A percentile compares a stretch with the other conserved stretches of the same genome.
Evolutionary conservation across 1,140 invertebrate species (phyloP).

Genomic region (Drosophila ohnishii): DNA sequence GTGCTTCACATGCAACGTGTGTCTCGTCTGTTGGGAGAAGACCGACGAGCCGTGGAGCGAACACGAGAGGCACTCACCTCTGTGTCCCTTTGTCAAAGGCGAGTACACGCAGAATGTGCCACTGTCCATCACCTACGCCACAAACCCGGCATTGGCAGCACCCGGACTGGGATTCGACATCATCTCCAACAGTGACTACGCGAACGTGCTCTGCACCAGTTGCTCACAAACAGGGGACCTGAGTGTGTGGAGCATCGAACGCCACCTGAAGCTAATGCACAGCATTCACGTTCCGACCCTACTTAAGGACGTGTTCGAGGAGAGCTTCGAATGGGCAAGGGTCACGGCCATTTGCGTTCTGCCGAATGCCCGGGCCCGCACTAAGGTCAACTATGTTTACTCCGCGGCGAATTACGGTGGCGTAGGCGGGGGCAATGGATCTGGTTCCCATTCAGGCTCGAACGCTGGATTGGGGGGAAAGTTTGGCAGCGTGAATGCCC

Average conservation of each 20-base stretch:
- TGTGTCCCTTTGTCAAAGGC: conserved; percentile 95
- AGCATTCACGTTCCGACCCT: conserved; percentile 69
- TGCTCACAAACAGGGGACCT: conserved; percentile 84
- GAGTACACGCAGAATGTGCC: conserved; percentile 98
- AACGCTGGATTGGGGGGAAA: conserved; percentile 41
- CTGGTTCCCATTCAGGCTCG: conserved; percentile 27
- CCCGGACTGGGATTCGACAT: conserved; percentile 83
- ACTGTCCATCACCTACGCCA: conserved; percentile 94
- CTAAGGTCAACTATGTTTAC: conserved; percentile 74
- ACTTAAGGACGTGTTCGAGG: conserved; percentile 76
- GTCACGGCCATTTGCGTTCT: conserved; percentile 78
- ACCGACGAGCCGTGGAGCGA: conserved; percentile 98
- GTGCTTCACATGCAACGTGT: conserved; percentile 97
- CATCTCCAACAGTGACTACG: conserved; percentile 85
- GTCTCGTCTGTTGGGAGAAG: conserved; percentile 97
- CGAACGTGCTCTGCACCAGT: conserved; percentile 89
- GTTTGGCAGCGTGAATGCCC: conserved; percentile 52
- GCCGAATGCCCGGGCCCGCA: conserved; percentile 70
- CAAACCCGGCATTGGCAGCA: conserved; percentile 89
- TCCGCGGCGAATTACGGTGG: conserved; percentile 56
- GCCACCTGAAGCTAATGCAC: conserved; percentile 85
- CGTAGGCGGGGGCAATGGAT: conserved; percentile 23
- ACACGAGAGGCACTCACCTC: conserved; percentile 95
- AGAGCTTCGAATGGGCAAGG: conserved; percentile 71
- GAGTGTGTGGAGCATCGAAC: conserved; percentile 89